Evolutionary conservation across 2,797 vertebrate species (phyloP).

Genomic region (Tamandua tetradactyla): DNA sequence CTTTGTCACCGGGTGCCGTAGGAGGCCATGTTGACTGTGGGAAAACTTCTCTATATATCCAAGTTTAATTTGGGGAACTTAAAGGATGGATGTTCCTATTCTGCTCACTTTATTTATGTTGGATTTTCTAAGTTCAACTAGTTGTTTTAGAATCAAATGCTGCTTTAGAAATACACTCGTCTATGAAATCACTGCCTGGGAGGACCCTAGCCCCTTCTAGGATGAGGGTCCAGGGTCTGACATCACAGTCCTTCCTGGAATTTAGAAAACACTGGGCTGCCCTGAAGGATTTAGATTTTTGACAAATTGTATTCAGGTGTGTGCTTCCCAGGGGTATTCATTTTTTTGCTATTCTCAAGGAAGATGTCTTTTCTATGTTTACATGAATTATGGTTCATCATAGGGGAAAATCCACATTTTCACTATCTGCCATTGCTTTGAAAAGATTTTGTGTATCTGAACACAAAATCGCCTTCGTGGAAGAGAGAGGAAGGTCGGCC

Average conservation of each 20-base stretch:
- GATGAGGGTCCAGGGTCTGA: background rate
- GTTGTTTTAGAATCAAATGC: background rate
- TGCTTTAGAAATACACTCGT: background rate
- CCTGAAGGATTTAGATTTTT: rapidly evolving
- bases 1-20: background rate
- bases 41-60: background rate
- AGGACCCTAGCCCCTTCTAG: background rate
- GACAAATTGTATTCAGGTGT: rapidly evolving
- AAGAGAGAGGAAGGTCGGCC: background rate
- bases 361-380: conserved; percentile 12
- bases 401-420: conserved; percentile 37
- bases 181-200: rapidly evolving
- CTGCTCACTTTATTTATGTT: background rate
- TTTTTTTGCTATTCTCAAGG: background rate
- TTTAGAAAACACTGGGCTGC: rapidly evolving
- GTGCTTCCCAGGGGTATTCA: background rate
- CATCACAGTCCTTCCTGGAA: rapidly evolving
- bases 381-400: background rate
- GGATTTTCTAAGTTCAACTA: background rate
- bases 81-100: background rate
- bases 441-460: background rate
- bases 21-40: background rate
- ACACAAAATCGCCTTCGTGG: background rate
- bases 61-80: background rate
- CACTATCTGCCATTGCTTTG: background rate